Conservation (phyloP, 2,888 invertebrate species). For the Galeopsomyia nigrocyanea region DNA sequence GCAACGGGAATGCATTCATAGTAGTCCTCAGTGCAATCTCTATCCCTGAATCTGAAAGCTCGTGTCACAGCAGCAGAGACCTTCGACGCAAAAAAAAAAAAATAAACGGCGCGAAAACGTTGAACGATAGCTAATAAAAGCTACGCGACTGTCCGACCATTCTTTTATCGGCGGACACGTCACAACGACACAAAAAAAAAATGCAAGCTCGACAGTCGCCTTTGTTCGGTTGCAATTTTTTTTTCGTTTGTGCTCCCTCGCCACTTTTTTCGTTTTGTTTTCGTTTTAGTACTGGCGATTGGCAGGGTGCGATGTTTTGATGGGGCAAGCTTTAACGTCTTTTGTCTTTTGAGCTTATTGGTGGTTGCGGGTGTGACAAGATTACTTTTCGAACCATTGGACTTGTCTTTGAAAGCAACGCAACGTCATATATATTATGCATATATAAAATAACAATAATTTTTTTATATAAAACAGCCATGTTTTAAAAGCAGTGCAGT, state of each 20-base stretch:
- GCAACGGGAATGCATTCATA: too few relatives aligned
- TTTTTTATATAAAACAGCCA: constrained; percentile 3
- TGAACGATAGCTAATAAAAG: constrained; percentile 60
- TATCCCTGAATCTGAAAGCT: constrained; percentile 39
- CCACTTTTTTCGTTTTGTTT: constrained; percentile 15
- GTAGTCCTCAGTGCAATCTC: too few relatives aligned
- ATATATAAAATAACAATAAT: too few relatives aligned
- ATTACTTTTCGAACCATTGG: too few relatives aligned
- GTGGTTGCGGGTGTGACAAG: too few relatives aligned
- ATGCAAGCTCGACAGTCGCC: background rate
- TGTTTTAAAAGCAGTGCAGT: constrained; percentile 17
- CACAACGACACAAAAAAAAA: constrained; percentile 45
- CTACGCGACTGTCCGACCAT: constrained; percentile 55
- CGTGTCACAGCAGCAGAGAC: constrained; percentile 8
- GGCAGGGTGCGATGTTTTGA: too few relatives aligned
- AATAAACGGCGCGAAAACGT: constrained; percentile 7
- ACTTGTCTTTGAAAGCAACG: too few relatives aligned
- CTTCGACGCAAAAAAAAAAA: constrained; percentile 19
- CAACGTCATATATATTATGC: too few relatives aligned
- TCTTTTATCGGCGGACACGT: constrained; percentile 58
- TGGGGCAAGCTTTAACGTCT: too few relatives aligned
- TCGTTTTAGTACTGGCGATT: background rate
- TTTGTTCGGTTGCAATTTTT: constrained; percentile 22
- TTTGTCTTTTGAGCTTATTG: too few relatives aligned
- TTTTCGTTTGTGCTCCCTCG: background rate